These are phyloP conservation scores for Benitochromis conjunctus DNA, from an alignment of 2,113 vertebrate species.

Conservation along the genomic window DNA sequence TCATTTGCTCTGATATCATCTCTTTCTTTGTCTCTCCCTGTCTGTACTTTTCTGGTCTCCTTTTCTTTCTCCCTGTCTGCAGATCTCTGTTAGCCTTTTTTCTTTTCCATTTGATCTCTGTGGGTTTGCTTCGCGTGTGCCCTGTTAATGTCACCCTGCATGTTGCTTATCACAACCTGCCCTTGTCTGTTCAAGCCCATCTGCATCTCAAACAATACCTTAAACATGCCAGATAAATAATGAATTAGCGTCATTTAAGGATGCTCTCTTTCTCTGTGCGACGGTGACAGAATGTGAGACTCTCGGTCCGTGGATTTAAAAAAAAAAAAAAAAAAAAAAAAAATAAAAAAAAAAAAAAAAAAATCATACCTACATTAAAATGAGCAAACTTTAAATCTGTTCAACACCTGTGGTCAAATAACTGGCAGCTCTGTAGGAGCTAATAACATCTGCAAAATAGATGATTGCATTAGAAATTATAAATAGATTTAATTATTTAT, in stretches of 20 bases:
- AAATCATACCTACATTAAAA: background rate
- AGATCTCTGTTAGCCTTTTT: background rate
- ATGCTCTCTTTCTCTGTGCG: background rate
- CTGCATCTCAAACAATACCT: background rate
- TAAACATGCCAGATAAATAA: constrained; percentile 9
- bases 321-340: background rate
- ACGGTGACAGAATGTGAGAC: background rate
- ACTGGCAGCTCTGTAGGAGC: background rate
- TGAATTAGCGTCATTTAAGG: background rate
- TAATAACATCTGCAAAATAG: background rate
- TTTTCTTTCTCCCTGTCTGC: background rate
- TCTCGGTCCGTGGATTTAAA: background rate
- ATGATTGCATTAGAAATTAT: background rate
- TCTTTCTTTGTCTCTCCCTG: constrained; percentile 4
- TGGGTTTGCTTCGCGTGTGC: background rate
- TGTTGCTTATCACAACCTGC: background rate
- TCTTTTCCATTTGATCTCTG: background rate
- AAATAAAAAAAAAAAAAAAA: background rate
- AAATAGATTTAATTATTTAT: background rate
- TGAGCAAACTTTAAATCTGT: background rate
- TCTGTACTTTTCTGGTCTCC: background rate
- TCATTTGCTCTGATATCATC: constrained; percentile 39
- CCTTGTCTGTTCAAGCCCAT: background rate
- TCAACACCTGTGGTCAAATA: background rate
- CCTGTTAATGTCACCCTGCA: background rate